Evolutionary conservation across 2,888 invertebrate species (phyloP).

Genomic region (Allolobophora icterica): DNA sequence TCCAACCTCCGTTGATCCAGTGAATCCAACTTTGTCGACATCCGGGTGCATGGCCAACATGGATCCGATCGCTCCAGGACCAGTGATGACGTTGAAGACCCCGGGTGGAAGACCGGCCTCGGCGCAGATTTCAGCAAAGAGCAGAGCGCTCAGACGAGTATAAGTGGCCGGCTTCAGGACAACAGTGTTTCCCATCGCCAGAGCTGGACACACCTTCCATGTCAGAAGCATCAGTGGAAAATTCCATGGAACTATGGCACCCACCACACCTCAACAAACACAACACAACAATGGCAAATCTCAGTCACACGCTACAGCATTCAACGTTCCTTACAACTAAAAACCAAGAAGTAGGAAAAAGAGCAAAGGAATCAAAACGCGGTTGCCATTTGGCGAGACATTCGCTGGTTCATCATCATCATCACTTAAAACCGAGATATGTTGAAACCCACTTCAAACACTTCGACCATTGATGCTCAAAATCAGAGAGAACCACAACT

Average conservation of each 20-base stretch:
- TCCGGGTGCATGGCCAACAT: conserved; percentile 59
- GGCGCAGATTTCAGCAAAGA: conserved; percentile 67
- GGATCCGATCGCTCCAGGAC: conserved; percentile 60
- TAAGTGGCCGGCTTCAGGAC: conserved; percentile 67
- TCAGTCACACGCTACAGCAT: not conserved
- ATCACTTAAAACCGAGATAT: no score
- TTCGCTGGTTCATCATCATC: no score
- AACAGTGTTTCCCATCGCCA: conserved; percentile 69
- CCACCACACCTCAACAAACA: conserved; percentile 64
- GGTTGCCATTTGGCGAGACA: no score
- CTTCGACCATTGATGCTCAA: no score
- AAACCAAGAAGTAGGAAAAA: not conserved
- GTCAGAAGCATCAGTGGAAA: conserved; percentile 68
- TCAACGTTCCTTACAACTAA: not conserved
- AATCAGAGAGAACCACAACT: no score
- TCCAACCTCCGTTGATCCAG: conserved; percentile 63
- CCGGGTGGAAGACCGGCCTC: conserved; percentile 68
- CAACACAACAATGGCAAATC: conserved; percentile 8
- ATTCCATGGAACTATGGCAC: conserved; percentile 66
- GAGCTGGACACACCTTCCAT: conserved; percentile 67
- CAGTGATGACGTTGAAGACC: conserved; percentile 67
- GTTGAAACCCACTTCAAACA: no score
- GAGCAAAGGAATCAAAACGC: no score
- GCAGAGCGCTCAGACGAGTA: conserved; percentile 64
- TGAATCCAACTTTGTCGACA: conserved; percentile 65